Base-by-base conservation (phyloP, 2,888 invertebrate genomes). In the Nycteola revayana region DNA sequence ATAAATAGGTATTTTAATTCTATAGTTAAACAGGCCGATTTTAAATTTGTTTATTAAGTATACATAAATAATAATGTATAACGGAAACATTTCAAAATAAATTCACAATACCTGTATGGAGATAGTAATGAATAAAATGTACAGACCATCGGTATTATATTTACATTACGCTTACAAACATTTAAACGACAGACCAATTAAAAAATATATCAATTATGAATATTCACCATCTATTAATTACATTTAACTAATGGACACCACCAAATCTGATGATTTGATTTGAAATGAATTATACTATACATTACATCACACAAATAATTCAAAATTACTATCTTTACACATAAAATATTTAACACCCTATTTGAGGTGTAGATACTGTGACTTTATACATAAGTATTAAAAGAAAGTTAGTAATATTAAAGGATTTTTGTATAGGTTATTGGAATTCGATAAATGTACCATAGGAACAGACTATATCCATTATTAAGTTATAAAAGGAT, bases 171-270 rank as follows among this genome's bases (percentile, higher is more conserved):
- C 28, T 23, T 32, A 36, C 18, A 29, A 32, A 23, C 9, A 32
- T 30, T 27, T 14, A 14, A 24, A 31, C 28, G 10, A 34, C 17
- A 7, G 7, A 14, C 14, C 11, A 7, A 10, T 28, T 27, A 22
- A 7, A 36, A 35, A 32, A 22, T 27, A 37, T 36, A 32, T 11
- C 25, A 26, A 25, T 10, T 10, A 10, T 28, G 35, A 32, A 36
- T 35, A 50, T 32, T 34, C 49, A 32, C 24, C 32, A 40, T 41
- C 31, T 51, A 44, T 46, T 28, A 49, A 42, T 47, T 54, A 55
- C 36, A 42, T 46, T 53, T 59, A 59, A 45, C 56, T 59, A 59
- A 51, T 59, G 58, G 58, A 59, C 58, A 38, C 36, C 38, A 59
- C 32, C 58, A 59, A 51, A 56, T 47, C 53, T 10, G 32, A 28